These are phyloP conservation scores for Coptotermes formosanus DNA, from an alignment of 1,140 invertebrate genomes.

Conservation along the genomic window DNA sequence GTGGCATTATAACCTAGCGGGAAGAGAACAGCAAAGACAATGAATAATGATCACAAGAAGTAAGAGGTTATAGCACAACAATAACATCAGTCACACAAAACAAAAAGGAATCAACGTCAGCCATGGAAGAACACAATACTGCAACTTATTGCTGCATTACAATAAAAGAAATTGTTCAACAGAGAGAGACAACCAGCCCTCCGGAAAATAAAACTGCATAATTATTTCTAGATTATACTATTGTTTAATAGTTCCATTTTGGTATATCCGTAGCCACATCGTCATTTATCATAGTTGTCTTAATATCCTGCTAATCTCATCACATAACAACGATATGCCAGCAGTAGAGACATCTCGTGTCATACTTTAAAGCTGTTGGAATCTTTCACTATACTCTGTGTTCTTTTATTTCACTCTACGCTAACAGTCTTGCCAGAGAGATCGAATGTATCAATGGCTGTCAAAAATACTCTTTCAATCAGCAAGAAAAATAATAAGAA, in stretches of 20 bases:
- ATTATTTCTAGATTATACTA: conserved; percentile 20
- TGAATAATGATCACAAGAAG: background rate
- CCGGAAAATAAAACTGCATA: conserved; percentile 15
- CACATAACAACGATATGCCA: background rate
- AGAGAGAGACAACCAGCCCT: background rate
- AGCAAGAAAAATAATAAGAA: too few species aligned
- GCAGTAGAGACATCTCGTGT: conserved; percentile 13
- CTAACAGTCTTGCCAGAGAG: background rate
- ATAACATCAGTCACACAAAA: conserved; percentile 15
- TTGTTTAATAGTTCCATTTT: conserved; percentile 17
- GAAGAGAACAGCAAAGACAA: conserved; percentile 7
- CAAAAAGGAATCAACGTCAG: background rate
- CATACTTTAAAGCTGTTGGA: background rate
- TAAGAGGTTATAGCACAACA: conserved; percentile 16
- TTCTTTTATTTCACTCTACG: background rate
- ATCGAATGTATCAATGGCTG: background rate
- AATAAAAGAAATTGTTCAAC: background rate
- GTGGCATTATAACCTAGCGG: conserved; percentile 17
- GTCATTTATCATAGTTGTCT: conserved; percentile 16
- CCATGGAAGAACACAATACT: conserved; percentile 8
- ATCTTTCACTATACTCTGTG: background rate
- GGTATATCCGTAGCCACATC: background rate
- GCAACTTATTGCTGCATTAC: conserved; percentile 18
- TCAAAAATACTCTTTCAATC: too few species aligned
- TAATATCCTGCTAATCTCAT: conserved; percentile 3